These are phyloP conservation scores for Felis chaus DNA, from an alignment of 2,113 vertebrate species.

Conservation along the genomic window DNA sequence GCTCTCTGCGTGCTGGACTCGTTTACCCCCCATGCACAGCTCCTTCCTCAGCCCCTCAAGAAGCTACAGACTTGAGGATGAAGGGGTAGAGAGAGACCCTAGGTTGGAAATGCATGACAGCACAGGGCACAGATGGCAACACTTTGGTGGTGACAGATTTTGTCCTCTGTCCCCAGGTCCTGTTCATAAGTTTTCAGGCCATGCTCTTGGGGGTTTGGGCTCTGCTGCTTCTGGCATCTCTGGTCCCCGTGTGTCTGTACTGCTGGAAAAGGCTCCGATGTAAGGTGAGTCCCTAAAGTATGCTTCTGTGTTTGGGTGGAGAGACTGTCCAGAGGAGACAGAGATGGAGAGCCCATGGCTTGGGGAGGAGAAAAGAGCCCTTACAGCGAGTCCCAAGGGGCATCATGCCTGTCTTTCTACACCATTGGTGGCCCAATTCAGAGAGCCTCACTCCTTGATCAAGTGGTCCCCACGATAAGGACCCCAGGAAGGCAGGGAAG, in stretches of 20 bases:
- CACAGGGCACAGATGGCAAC: rapidly evolving
- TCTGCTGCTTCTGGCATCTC: slow-evolving; percentile 47
- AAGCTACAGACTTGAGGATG: background rate
- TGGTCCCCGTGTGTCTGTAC: slow-evolving; percentile 24
- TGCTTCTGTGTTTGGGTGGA: rapidly evolving
- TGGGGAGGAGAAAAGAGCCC: background rate
- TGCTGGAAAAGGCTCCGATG: background rate
- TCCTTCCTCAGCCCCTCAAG: background rate
- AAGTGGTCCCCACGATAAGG: background rate
- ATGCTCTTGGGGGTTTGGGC: slow-evolving; percentile 23
- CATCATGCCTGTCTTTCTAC: background rate
- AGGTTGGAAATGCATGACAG: rapidly evolving
- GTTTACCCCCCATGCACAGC: rapidly evolving
- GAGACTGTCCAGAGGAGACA: background rate
- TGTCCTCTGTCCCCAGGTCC: slow-evolving; percentile 33
- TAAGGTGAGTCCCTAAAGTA: background rate
- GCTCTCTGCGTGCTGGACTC: rapidly evolving
- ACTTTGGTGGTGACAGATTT: background rate
- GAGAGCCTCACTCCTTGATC: background rate
- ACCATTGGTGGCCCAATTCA: background rate
- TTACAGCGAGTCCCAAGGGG: background rate
- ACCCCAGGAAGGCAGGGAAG: background rate
- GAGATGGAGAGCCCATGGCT: background rate
- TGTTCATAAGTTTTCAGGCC: background rate
- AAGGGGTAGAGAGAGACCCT: background rate